Evolutionary conservation across 2,888 invertebrate species (phyloP), one percentile per base, ranked within the genome.

Genomic region (Zeuzera pyrina): DNA sequence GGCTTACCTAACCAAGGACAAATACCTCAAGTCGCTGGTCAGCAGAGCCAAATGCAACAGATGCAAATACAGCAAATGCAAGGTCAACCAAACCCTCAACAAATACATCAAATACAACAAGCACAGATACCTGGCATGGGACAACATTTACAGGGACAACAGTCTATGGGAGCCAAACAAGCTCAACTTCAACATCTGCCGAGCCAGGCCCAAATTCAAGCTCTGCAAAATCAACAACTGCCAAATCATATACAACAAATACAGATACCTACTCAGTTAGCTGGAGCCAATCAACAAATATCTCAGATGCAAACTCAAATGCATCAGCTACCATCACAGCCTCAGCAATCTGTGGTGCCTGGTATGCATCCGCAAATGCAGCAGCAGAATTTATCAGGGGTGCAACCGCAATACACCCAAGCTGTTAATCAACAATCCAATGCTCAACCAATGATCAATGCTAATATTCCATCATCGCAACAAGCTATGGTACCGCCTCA

Each of bases 221-320:
- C 84, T 15, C 52, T 85, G 41, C 84, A 85, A 45, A 79, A 73
- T 39, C 87, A 86, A 49, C 87, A 86, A 52, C 76, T 87, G 39
- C 81, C 76, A 48, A 79, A 85, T 49, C 86, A 86, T 43, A 85
- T 84, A 59, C 85, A 84, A 43, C 79, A 84, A 43, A 83, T 84
- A 70, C 84, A 84, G 49, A 76, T 85, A 64, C 73, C 79, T 30
- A 49, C 70, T 22, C 84, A 83, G 42, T 45, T 84, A 30, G 60
- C 66, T 56, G 79, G 64, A 38, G 63, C 64, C 42, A 83, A 68
- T 51, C 84, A 72, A 56, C 83, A 85, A 46, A 78, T 85, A 43
- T 72, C 83, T 36, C 84, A 83, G 47, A 78, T 84, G 72, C 85
- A 85, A 49, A 61, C 81, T 34, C 81, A 85, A 48, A 77, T 83